Percentiles rank a stretch among this genome's conserved stretches.
These are phyloP conservation scores for Laspeyria flexula DNA, from an alignment of 2,888 invertebrate species.

Conservation along the genomic window DNA sequence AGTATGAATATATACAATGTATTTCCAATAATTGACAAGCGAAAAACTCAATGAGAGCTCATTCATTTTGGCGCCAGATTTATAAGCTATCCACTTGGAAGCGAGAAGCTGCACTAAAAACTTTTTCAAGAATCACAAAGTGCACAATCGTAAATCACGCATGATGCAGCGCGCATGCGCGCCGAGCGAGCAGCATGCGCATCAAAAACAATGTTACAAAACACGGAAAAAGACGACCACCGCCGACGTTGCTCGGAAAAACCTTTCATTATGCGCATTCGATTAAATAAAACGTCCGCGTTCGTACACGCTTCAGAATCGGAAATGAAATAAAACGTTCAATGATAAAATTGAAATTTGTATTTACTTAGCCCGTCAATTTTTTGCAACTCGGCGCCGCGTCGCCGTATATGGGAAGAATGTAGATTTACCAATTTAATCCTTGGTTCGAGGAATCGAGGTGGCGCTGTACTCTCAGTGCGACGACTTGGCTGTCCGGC, in stretches of 20 bases:
- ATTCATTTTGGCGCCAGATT: conserved; percentile 83
- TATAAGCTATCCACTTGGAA: conserved; percentile 72
- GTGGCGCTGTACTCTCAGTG: conserved; percentile 53
- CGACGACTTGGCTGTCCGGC: conserved; percentile 41
- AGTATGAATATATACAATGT: conserved; percentile 57
- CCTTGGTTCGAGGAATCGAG: conserved; percentile 68
- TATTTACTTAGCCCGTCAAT: conserved; percentile 74
- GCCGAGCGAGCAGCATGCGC: conserved; percentile 52
- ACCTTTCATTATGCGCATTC: conserved; percentile 80
- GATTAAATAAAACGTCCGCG: conserved; percentile 71
- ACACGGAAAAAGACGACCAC: conserved; percentile 81
- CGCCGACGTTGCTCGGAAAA: conserved; percentile 73
- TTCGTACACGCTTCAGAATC: conserved; percentile 70
- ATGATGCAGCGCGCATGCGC: conserved; percentile 53
- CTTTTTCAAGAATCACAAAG: conserved; percentile 70
- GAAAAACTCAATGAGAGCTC: conserved; percentile 70
- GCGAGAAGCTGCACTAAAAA: conserved; percentile 75
- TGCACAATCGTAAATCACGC: conserved; percentile 76
- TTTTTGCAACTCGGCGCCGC: conserved; percentile 74
- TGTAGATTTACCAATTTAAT: conserved; percentile 81
- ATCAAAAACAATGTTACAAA: conserved; percentile 73
- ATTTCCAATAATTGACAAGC: conserved; percentile 60
- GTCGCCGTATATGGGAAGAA: conserved; percentile 69
- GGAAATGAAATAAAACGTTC: conserved; percentile 76
- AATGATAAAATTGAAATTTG: conserved; percentile 83